Conservation (phyloP, 2,888 invertebrate genomes). For the Perdita meconis region DNA sequence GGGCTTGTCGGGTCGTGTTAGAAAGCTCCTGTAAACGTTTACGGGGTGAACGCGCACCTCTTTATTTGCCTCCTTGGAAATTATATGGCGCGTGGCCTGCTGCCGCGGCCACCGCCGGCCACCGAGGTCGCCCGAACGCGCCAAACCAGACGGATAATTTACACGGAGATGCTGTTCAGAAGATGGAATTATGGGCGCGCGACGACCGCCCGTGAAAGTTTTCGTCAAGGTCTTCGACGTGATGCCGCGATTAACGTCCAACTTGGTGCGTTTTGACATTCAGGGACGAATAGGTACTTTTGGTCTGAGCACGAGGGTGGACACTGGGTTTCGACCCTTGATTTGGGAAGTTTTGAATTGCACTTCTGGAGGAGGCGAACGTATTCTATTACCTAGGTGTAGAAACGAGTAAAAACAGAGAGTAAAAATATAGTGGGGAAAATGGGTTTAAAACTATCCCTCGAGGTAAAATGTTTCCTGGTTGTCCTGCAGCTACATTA, state of each 20-base stretch:
- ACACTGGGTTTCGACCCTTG: too few relatives aligned
- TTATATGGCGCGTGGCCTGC: slow-evolving; percentile 79
- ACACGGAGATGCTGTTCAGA: slow-evolving; percentile 44
- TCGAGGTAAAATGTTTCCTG: too few relatives aligned
- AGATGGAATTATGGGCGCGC: slow-evolving; percentile 6
- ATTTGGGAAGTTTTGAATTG: too few relatives aligned
- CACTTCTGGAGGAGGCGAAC: too few relatives aligned
- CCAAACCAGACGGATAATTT: slow-evolving; percentile 53
- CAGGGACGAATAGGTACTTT: too few relatives aligned
- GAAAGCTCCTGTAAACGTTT: slow-evolving; percentile 71
- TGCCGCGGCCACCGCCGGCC: slow-evolving; percentile 46
- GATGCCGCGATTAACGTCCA: not conserved
- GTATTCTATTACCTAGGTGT: too few relatives aligned
- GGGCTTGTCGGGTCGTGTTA: slow-evolving; percentile 46
- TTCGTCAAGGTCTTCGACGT: slow-evolving; percentile 8
- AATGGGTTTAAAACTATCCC: too few relatives aligned
- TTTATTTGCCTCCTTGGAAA: slow-evolving; percentile 68
- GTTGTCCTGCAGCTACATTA: too few relatives aligned
- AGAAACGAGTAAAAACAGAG: too few relatives aligned
- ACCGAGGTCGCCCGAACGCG: slow-evolving; percentile 15
- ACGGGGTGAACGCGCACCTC: slow-evolving; percentile 56
- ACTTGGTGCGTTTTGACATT: not conserved
- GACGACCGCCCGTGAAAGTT: slow-evolving; percentile 12
- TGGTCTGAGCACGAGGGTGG: too few relatives aligned
- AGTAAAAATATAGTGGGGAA: too few relatives aligned